Evolutionary conservation across 2,888 invertebrate species (phyloP), one percentile per base, ranked within the genome.

Genomic region (Terebella lapidaria): DNA sequence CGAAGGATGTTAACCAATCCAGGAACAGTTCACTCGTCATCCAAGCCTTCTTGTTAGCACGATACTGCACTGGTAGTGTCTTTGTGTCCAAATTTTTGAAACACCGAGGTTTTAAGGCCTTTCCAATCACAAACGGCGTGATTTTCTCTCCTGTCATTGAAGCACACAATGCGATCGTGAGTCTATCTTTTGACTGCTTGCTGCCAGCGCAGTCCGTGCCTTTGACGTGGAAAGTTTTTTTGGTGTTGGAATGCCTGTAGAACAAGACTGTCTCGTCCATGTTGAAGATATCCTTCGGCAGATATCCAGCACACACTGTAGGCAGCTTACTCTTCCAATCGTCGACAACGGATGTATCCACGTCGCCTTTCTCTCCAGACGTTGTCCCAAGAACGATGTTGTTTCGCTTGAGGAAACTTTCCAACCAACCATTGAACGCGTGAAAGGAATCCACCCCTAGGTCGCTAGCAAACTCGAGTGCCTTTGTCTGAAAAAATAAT

Each of bases 351-450:
- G 18, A 20, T 3, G 45, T 10, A 51, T 62, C 47, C 2, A 67
- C 67, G n/a, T 63, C 56, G 4, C 59, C 62, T n/a, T 59, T 30
- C 42, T 68, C 68, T 0, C 59, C 59, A 51, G 66, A 62, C 15
- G 56, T 30, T 27, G 52, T 22, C 20, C 45, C 46, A 52, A 53
- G 54, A 24, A 15, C 35, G 4, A 70, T 67, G 55, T 63, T 65
- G 56, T 69, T 63, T 15, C 67, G 55, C 20, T 60, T 54, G 3
- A 56, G 55, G 54, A 70, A 70, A 22, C 61, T 30, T 15, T 49
- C 62, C 1, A 67, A 63, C 70, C 70, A 70, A 2, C 70, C 70
- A 42, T 65, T 70, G 5, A 63, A 64, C 25, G 68, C 68, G n/a
- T n/a, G n/a, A n/a, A n/a, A n/a, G n/a, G n/a, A n/a, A n/a, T n/a